These are phyloP conservation scores for Leptoteleia sp. DNA, from an alignment of 1,140 invertebrate species.

Conservation along the genomic window DNA sequence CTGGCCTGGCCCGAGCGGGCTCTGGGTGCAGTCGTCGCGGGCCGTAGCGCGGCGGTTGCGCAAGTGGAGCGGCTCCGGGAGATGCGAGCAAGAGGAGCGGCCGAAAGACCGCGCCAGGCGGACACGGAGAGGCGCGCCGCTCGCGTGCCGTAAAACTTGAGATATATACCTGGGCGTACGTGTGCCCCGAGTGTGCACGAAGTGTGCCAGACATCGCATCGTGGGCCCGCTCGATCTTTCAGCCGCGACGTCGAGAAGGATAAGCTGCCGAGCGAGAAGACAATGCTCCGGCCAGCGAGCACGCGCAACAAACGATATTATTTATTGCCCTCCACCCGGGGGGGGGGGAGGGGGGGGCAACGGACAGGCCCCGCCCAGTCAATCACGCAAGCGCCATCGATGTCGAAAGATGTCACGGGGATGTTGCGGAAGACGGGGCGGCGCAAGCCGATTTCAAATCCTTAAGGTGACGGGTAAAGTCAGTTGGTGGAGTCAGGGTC, in stretches of 20 bases:
- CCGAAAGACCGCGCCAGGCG: slow-evolving; percentile 59
- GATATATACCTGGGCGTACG: slow-evolving; percentile 77
- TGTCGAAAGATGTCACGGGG: slow-evolving; percentile 29
- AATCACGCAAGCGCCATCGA: slow-evolving; percentile 15
- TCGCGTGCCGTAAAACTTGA: slow-evolving; percentile 80
- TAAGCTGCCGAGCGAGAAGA: slow-evolving; percentile 49
- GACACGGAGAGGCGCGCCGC: slow-evolving; percentile 69
- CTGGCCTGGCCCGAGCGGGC: slow-evolving; percentile 18
- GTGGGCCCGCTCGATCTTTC: slow-evolving; percentile 56
- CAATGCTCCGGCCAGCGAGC: slow-evolving; percentile 50
- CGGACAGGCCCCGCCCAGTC: slow-evolving; percentile 5
- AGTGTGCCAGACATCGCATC: slow-evolving; percentile 66
- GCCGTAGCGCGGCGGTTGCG: slow-evolving; percentile 46
- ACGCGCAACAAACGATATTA: slow-evolving; percentile 51
- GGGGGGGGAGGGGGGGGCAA: too few species aligned
- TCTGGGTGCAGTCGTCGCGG: slow-evolving; percentile 51
- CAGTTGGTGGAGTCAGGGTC: too few species aligned
- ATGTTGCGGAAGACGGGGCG: not conserved
- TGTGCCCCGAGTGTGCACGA: slow-evolving; percentile 70
- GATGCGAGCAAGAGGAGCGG: slow-evolving; percentile 67
- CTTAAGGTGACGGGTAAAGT: too few species aligned
- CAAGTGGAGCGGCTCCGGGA: slow-evolving; percentile 53
- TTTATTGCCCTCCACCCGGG: slow-evolving; percentile 42
- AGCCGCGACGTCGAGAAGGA: slow-evolving; percentile 41
- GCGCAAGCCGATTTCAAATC: too few species aligned